Conservation (phyloP, 2,888 invertebrate genomes). For the Pogonocherus hispidulus region DNA sequence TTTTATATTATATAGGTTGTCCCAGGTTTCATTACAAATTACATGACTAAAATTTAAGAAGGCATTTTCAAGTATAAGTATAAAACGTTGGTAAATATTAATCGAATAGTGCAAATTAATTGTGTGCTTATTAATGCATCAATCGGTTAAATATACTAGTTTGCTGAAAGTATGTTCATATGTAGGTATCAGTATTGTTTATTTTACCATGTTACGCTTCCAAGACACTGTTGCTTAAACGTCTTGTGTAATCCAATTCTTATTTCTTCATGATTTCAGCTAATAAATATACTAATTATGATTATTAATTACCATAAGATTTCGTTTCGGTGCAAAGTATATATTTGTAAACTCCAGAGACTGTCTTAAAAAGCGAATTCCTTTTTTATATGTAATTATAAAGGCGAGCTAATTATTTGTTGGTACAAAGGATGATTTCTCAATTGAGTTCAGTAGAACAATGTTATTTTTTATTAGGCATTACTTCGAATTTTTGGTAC, state of each 20-base stretch:
- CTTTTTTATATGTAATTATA: slow-evolving; percentile 1
- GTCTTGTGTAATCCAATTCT: slow-evolving; percentile 25
- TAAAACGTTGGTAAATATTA: too few species aligned
- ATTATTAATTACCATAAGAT: slow-evolving; percentile 13
- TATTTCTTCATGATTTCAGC: slow-evolving; percentile 33
- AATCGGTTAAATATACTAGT: too few species aligned
- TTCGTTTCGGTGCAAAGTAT: slow-evolving; percentile 8
- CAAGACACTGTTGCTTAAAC: slow-evolving; percentile 35
- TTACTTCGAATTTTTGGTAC: not conserved
- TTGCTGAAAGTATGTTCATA: too few species aligned
- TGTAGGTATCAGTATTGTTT: slow-evolving; percentile 7
- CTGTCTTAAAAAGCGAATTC: slow-evolving; percentile 11
- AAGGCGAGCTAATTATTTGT: not conserved
- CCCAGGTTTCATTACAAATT: too few species aligned
- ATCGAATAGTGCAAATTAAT: too few species aligned
- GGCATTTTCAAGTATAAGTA: too few species aligned
- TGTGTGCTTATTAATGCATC: too few species aligned
- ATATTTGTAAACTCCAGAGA: slow-evolving; percentile 9
- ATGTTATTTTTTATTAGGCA: not conserved
- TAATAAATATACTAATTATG: slow-evolving; percentile 28
- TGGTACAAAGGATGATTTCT: not conserved
- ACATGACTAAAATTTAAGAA: too few species aligned
- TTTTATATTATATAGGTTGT: too few species aligned
- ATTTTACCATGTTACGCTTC: slow-evolving; percentile 31
- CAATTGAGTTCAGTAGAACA: not conserved